Evolutionary conservation across 2,113 vertebrate genomes (phyloP).

Genomic region (Dissostichus mawsoni): DNA sequence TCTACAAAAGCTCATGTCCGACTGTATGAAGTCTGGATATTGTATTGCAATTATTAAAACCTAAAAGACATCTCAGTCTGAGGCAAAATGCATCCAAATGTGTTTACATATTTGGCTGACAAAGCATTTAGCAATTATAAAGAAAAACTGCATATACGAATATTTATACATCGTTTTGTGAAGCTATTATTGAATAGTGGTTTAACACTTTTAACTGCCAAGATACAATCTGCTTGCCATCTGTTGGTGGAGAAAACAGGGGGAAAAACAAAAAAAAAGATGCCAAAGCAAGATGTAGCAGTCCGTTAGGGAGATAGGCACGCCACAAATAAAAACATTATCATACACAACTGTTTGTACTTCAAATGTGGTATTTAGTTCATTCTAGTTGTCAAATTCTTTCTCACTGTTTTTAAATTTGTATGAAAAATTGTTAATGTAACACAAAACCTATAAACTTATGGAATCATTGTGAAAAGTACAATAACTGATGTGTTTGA

Average conservation of each 20-base stretch:
- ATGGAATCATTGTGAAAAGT: not conserved
- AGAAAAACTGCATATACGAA: not conserved
- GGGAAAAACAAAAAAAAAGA: not conserved
- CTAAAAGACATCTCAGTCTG: not conserved
- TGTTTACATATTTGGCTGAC: not conserved
- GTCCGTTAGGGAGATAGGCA: not conserved
- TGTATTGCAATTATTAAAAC: not conserved
- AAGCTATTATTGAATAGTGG: not conserved
- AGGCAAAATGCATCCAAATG: not conserved
- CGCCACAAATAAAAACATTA: not conserved
- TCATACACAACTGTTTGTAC: not conserved
- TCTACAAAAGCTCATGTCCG: not conserved
- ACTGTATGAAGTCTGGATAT: not conserved
- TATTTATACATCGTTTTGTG: conserved; percentile 7
- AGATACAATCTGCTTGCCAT: conserved; percentile 34
- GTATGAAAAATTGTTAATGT: not conserved
- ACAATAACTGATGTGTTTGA: not conserved
- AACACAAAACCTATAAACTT: not conserved
- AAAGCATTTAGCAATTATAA: not conserved
- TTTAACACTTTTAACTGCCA: conserved; percentile 26
- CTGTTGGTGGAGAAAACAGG: not conserved
- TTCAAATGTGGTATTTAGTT: not conserved
- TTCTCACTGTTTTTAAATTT: not conserved
- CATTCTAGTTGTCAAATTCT: not conserved
- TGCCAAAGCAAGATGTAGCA: conserved; percentile 12